Conservation (phyloP, 2,888 invertebrate genomes). For the Stenodema calcarata region DNA sequence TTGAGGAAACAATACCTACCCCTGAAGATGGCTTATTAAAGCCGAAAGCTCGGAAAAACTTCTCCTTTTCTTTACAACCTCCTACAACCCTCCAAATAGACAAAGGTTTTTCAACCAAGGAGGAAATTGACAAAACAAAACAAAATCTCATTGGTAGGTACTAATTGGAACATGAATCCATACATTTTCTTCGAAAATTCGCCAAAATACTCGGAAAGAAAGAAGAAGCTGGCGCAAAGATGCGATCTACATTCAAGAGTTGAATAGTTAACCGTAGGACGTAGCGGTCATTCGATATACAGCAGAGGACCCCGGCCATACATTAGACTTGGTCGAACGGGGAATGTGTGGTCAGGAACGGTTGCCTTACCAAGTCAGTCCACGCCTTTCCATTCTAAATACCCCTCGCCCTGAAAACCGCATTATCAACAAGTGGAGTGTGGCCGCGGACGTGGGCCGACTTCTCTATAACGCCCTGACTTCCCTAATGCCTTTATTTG, state of each 20-base stretch:
- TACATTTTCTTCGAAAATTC: too few relatives aligned
- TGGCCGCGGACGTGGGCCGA: slow-evolving; percentile 9
- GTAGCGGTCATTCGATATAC: slow-evolving; percentile 34
- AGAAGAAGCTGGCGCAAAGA: background rate
- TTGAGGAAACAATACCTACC: too few relatives aligned
- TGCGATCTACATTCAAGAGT: slow-evolving; percentile 16
- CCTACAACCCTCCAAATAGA: too few relatives aligned
- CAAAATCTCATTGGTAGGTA: too few relatives aligned
- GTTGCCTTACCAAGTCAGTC: background rate
- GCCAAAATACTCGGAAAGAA: background rate
- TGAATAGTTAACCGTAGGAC: background rate
- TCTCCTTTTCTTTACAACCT: too few relatives aligned
- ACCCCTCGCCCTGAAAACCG: slow-evolving; percentile 3
- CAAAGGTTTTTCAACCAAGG: too few relatives aligned
- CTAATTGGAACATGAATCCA: too few relatives aligned
- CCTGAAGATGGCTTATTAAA: too few relatives aligned
- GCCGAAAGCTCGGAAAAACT: too few relatives aligned
- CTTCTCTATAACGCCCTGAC: slow-evolving; percentile 5
- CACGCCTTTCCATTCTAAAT: background rate
- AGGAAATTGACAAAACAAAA: too few relatives aligned
- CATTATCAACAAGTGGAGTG: slow-evolving; percentile 42
- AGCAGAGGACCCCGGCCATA: background rate
- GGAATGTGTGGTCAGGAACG: background rate
- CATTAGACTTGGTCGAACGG: background rate
- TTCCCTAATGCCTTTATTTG: slow-evolving; percentile 33